These are phyloP conservation scores for Masticophis lateralis DNA, from an alignment of 2,797 vertebrate genomes.

Conservation along the genomic window DNA sequence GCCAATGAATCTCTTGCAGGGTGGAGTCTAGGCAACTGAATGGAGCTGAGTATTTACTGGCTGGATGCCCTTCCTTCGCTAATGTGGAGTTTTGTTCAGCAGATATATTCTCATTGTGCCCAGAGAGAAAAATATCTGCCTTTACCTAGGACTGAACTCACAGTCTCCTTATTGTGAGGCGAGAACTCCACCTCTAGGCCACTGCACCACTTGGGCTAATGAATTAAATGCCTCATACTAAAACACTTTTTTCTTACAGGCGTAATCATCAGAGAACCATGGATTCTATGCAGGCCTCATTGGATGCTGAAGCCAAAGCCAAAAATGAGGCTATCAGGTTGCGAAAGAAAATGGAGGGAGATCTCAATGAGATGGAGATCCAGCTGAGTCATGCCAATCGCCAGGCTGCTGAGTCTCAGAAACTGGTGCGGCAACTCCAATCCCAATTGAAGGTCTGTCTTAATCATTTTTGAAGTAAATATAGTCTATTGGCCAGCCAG, in stretches of 20 bases:
- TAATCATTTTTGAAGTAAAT: neutral
- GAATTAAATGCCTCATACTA: neutral
- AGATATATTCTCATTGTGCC: too few relatives aligned
- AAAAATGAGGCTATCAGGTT: slow-evolving; percentile 86
- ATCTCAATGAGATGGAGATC: slow-evolving; percentile 93
- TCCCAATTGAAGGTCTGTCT: slow-evolving; percentile 85
- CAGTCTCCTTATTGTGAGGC: too few relatives aligned
- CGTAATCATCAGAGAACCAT: slow-evolving; percentile 88
- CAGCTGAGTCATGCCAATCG: slow-evolving; percentile 87
- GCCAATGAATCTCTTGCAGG: too few relatives aligned
- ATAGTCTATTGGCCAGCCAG: neutral
- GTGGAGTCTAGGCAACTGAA: too few relatives aligned
- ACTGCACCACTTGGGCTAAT: neutral
- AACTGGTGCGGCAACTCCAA: slow-evolving; percentile 82
- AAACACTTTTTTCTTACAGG: slow-evolving; percentile 57
- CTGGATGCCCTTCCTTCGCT: too few relatives aligned
- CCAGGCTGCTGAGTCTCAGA: slow-evolving; percentile 85
- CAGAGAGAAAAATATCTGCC: too few relatives aligned
- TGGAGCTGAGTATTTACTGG: too few relatives aligned
- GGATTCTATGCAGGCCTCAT: slow-evolving; percentile 87
- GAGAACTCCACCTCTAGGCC: too few relatives aligned
- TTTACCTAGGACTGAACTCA: too few relatives aligned
- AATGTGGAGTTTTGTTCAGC: too few relatives aligned
- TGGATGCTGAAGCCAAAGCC: slow-evolving; percentile 86
- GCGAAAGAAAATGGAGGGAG: slow-evolving; percentile 93